Base-by-base conservation (phyloP, 2,888 invertebrate genomes). In the Amphipoea oculea region DNA sequence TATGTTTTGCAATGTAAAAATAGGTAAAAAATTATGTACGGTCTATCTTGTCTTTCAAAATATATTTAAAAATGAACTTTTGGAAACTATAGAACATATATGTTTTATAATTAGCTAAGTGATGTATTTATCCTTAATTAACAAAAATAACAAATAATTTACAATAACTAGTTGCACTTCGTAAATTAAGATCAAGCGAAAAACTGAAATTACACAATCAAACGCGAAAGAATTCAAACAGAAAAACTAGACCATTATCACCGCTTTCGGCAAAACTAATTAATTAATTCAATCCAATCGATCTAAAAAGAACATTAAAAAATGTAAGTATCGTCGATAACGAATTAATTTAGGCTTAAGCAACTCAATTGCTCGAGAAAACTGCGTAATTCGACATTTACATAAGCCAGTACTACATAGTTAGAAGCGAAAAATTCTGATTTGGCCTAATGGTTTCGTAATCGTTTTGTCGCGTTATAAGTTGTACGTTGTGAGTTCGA, bases 201-300 rank as follows among this genome's bases (percentile, higher is more conserved):
- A 51, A 4, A 84, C 23, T 1, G 12, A 60, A 69, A 70, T 60
- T 20, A 62, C 54, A 7, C 2, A 73, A 73, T 51, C 4, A 65
- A 72, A 42, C 20, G 23, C 6, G 11, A 69, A 65, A 69, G 36
- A 81, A 72, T 42, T 40, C 57, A 20, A 0, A 71, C 63, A 11
- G 1, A 57, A 76, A 73, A 62, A 6, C 62, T 14, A 42, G 23
- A 54, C 20, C 36, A 83, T 74, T 78, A 72, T 54, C 51, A 40
- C 45, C 79, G 72, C 84, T 87, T 79, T 84, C 66, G n/a, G 65
- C n/a, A 36, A 74, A 77, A 73, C 48, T 20, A 77, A 86, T 86
- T 83, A 73, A 86, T 68, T 72, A 68, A 74, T 68, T 67, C n/a
- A 65, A 75, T 65, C 62, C 63, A 57, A 73, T 75, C 54, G 71